A percentile compares a stretch with the other conserved stretches of the same genome.
Conservation (phyloP, 2,113 vertebrate species). For the Melanotaenia duboulayi region DNA sequence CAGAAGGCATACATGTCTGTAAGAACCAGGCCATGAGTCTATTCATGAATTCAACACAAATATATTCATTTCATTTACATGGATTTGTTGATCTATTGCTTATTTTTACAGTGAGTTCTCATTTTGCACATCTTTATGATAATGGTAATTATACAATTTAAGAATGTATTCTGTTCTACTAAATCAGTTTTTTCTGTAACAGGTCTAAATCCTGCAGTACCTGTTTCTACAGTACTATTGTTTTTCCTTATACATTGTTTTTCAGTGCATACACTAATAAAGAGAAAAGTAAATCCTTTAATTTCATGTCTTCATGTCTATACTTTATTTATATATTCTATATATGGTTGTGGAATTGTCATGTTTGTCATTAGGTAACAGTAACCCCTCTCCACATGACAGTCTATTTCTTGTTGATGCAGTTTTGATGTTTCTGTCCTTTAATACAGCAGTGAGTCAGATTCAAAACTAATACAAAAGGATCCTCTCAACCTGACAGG, state of each 20-base stretch:
- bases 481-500: slow-evolving; percentile 45
- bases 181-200: not conserved
- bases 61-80: not conserved
- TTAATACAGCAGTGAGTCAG: not conserved
- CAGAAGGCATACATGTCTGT: not conserved
- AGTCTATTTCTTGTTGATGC: slow-evolving; percentile 16
- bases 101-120: slow-evolving; percentile 14
- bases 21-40: slow-evolving; percentile 6
- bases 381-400: slow-evolving; percentile 6
- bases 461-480: slow-evolving; percentile 52
- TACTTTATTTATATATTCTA: not conserved
- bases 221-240: slow-evolving; percentile 6
- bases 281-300: slow-evolving; percentile 47
- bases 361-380: slow-evolving; percentile 31
- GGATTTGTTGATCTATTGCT: not conserved
- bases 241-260: slow-evolving; percentile 29
- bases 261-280: slow-evolving; percentile 41
- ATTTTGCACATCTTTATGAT: slow-evolving; percentile 24
- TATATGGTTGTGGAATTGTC: slow-evolving; percentile 2
- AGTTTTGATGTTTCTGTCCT: not conserved
- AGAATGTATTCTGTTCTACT: slow-evolving; percentile 24
- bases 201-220: slow-evolving; percentile 4
- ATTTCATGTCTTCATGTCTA: slow-evolving; percentile 1
- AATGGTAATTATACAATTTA: not conserved
- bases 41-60: slow-evolving; percentile 18